phyloP scores from a whole-genome alignment of 1,140 invertebrate genomes.

The Pteromalus puparum region DNA sequence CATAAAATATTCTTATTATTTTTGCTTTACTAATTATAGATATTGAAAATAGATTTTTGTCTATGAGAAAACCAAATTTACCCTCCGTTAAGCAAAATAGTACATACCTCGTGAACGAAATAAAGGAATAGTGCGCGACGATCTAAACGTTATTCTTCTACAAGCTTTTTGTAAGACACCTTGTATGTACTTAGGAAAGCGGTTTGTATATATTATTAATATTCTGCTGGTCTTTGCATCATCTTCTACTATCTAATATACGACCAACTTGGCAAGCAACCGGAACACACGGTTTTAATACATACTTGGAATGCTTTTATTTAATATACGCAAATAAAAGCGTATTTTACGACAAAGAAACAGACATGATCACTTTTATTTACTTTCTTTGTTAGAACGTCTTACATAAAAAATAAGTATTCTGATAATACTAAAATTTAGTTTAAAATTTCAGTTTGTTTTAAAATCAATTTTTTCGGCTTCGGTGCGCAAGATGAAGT shows the following conservation, averaged over 20 bases:
- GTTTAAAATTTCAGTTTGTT: background rate
- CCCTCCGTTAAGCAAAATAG: constrained; percentile 16
- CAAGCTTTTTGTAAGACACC: constrained; percentile 40
- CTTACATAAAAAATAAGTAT: background rate
- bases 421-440: background rate
- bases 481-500: background rate
- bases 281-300: constrained; percentile 43
- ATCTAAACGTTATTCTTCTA: constrained; percentile 41
- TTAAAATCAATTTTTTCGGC: background rate
- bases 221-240: constrained; percentile 32
- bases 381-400: constrained; percentile 12
- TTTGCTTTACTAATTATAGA: background rate
- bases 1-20: background rate
- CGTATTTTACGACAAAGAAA: constrained; percentile 31
- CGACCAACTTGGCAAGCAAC: constrained; percentile 49
- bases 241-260: constrained; percentile 38
- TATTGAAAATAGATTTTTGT: background rate
- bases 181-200: constrained; percentile 44
- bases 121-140: constrained; percentile 39
- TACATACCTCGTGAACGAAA: constrained; percentile 24
- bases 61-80: constrained; percentile 10
- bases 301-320: constrained; percentile 52
- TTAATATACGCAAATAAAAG: constrained; percentile 45
- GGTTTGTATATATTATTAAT: constrained; percentile 34
- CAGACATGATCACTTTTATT: constrained; percentile 34